Evolutionary conservation across 2,113 vertebrate species (phyloP).

Genomic region (Antechinus stuartii): DNA sequence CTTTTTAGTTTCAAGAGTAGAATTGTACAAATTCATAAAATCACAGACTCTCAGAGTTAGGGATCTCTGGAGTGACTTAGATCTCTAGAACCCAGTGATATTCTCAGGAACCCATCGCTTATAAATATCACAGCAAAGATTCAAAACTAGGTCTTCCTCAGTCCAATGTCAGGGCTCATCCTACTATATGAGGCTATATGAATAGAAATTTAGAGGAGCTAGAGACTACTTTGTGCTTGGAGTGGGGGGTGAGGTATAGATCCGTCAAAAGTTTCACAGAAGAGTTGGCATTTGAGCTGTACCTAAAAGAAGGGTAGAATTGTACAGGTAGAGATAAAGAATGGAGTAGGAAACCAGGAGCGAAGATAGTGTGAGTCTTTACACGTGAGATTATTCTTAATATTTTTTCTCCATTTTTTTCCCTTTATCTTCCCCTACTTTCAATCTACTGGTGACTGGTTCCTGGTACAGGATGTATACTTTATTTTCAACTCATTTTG

Average conservation of each 20-base stretch:
- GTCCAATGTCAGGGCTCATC: background rate
- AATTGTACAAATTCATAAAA: background rate
- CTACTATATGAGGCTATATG: background rate
- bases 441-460: background rate
- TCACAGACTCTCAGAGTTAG: background rate
- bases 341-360: background rate
- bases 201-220: background rate
- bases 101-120: background rate
- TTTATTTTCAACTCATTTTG: background rate
- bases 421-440: background rate
- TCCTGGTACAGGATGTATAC: background rate
- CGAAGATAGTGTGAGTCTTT: background rate
- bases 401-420: background rate
- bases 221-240: background rate
- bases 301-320: background rate
- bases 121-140: background rate
- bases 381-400: background rate
- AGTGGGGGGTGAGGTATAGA: background rate
- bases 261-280: background rate
- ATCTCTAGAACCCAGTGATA: background rate
- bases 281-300: background rate
- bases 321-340: background rate
- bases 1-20: background rate
- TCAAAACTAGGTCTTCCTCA: background rate
- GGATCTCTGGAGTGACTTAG: background rate